These are phyloP conservation scores for Hemicrepidius hirtus DNA, from an alignment of 2,888 invertebrate genomes.

Conservation along the genomic window DNA sequence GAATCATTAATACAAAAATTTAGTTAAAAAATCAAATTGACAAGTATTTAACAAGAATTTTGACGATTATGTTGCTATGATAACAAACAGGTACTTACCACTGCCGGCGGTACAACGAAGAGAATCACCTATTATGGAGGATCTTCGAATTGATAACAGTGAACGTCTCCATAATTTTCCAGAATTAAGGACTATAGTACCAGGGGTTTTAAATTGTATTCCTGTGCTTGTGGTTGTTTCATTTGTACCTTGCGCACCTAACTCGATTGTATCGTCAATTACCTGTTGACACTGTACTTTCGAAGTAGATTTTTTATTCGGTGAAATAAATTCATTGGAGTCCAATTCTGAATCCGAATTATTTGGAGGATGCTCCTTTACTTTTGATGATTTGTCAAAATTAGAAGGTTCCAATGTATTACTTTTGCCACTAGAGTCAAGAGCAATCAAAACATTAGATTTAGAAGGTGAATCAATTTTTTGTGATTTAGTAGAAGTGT, in stretches of 20 bases:
- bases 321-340: too few species aligned
- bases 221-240: background rate
- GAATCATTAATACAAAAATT: conserved; percentile 41
- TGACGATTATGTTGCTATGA: conserved; percentile 26
- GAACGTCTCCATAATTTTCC: conserved; percentile 83
- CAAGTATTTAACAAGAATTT: conserved; percentile 40
- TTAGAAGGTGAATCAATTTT: too few species aligned
- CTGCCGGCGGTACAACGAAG: background rate
- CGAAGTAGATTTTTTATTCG: background rate
- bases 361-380: too few species aligned
- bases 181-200: conserved; percentile 74
- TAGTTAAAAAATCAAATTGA: conserved; percentile 19
- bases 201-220: conserved; percentile 35
- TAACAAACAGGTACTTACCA: conserved; percentile 44
- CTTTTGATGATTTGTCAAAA: too few species aligned
- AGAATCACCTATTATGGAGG: conserved; percentile 8
- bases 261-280: background rate
- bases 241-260: background rate
- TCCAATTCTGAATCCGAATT: too few species aligned
- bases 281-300: background rate
- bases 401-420: too few species aligned
- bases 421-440: too few species aligned
- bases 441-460: too few species aligned
- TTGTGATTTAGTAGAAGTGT: too few species aligned
- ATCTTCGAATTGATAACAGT: conserved; percentile 73